Conservation (phyloP, 1,140 invertebrate species). For the Aphelenchoides fujianensis region DNA sequence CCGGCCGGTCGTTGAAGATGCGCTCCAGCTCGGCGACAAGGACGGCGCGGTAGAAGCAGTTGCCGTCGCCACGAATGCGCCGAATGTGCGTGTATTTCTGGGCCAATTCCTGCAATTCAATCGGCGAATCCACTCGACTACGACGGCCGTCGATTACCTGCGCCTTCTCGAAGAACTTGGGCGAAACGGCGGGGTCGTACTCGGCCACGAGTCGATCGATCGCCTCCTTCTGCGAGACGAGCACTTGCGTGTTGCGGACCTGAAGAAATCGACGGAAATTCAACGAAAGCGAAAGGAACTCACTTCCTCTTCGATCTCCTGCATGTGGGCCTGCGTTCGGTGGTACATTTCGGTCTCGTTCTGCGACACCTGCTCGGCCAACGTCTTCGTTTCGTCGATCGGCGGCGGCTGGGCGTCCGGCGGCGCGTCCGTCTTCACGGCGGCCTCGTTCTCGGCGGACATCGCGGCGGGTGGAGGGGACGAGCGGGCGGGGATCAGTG, state of each 20-base stretch:
- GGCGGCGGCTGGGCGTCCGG: too few relatives aligned
- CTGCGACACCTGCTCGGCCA: slow-evolving; percentile 41
- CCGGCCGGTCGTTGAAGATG: slow-evolving; percentile 30
- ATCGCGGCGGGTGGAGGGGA: too few relatives aligned
- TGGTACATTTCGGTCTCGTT: slow-evolving; percentile 46
- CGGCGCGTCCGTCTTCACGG: too few relatives aligned
- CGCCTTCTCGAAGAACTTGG: slow-evolving; percentile 45
- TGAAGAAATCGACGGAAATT: slow-evolving; percentile 29
- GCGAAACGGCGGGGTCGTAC: slow-evolving; percentile 30
- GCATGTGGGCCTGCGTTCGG: slow-evolving; percentile 37
- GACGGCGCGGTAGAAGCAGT: slow-evolving; percentile 53
- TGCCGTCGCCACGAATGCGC: slow-evolving; percentile 51
- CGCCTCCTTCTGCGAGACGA: slow-evolving; percentile 41
- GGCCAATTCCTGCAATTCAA: slow-evolving; percentile 47
- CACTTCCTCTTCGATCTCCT: slow-evolving; percentile 53
- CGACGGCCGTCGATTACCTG: too few relatives aligned
- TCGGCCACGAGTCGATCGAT: slow-evolving; percentile 29
- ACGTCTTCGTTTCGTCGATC: slow-evolving; percentile 20
- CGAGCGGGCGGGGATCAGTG: too few relatives aligned
- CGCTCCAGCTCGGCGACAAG: slow-evolving; percentile 44
- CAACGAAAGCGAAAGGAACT: background rate
- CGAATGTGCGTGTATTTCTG: slow-evolving; percentile 43
- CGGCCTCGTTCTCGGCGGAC: too few relatives aligned
- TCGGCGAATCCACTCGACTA: too few relatives aligned
- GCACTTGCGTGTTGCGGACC: slow-evolving; percentile 45